Percentiles rank a stretch among this genome's conserved stretches.
Conservation (phyloP, 2,113 vertebrate genomes). For the Hippoglossus stenolepis region DNA sequence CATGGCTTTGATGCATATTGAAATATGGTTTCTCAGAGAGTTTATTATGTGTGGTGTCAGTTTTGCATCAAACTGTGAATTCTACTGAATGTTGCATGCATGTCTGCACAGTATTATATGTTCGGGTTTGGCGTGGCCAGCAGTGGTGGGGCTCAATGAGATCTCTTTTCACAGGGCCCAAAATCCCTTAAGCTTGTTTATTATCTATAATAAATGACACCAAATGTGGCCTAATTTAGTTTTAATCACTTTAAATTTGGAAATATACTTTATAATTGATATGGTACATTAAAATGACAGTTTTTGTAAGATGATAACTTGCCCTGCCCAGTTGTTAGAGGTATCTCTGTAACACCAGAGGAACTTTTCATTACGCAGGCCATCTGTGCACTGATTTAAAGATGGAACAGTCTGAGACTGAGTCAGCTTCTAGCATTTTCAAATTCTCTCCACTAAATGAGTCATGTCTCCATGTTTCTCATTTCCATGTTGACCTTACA, state of each 20-base stretch:
- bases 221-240: not conserved
- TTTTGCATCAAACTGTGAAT: no score
- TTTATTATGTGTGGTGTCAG: no score
- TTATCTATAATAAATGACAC: not conserved
- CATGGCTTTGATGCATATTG: no score
- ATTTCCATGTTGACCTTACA: slow-evolving; percentile 19
- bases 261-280: not conserved
- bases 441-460: slow-evolving; percentile 15
- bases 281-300: not conserved
- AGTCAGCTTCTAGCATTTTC: slow-evolving; percentile 36
- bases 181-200: not conserved
- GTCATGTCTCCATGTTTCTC: slow-evolving; percentile 18
- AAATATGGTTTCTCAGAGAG: no score
- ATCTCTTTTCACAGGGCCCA: not conserved
- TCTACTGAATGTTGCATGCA: no score
- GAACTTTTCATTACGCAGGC: slow-evolving; percentile 32
- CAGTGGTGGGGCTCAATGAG: not conserved
- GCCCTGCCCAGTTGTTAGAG: slow-evolving; percentile 8
- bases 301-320: slow-evolving; percentile 29
- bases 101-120: no score
- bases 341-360: slow-evolving; percentile 19
- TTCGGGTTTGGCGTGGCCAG: not conserved
- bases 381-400: slow-evolving; percentile 53
- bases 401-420: slow-evolving; percentile 19
- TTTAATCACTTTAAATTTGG: not conserved